Conservation (phyloP, 1,140 invertebrate genomes). For the Cryptotermes secundus region DNA sequence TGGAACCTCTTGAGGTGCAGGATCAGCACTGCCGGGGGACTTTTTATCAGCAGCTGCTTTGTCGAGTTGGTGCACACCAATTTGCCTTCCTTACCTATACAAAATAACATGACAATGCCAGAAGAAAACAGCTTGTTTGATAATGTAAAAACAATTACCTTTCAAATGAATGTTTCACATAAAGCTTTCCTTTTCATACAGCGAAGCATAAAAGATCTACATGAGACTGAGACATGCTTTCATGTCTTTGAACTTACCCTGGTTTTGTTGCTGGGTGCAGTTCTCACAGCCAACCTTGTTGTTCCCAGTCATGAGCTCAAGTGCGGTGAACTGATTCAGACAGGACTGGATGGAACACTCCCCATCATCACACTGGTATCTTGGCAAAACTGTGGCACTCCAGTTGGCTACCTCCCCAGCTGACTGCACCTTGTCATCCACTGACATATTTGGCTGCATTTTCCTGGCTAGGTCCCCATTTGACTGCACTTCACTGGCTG, state of each 20-base stretch:
- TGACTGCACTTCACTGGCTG: no score
- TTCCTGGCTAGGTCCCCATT: no score
- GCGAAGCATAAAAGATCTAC: no score
- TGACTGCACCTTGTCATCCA: not conserved
- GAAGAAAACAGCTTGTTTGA: no score
- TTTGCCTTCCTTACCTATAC: slow-evolving; percentile 59
- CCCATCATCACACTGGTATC: slow-evolving; percentile 70
- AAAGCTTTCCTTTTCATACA: no score
- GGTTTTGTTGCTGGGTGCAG: slow-evolving; percentile 74
- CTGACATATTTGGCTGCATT: not conserved
- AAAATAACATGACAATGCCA: not conserved
- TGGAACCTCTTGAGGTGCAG: slow-evolving; percentile 93
- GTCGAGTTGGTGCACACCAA: slow-evolving; percentile 85
- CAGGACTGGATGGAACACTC: slow-evolving; percentile 85
- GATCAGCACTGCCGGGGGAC: slow-evolving; percentile 89
- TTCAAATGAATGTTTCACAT: not conserved
- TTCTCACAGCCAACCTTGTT: slow-evolving; percentile 92
- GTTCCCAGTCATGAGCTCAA: slow-evolving; percentile 83
- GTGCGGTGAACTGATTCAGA: slow-evolving; percentile 86
- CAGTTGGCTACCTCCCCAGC: slow-evolving; percentile 40
- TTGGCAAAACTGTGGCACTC: slow-evolving; percentile 43
- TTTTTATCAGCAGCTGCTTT: slow-evolving; percentile 88
- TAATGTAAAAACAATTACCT: not conserved
- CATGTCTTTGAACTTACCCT: slow-evolving; percentile 43
- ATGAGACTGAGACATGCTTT: not conserved